Evolutionary conservation across 2,888 invertebrate species (phyloP), one percentile per base, ranked within the genome.

Genomic region (Mythimna impura): DNA sequence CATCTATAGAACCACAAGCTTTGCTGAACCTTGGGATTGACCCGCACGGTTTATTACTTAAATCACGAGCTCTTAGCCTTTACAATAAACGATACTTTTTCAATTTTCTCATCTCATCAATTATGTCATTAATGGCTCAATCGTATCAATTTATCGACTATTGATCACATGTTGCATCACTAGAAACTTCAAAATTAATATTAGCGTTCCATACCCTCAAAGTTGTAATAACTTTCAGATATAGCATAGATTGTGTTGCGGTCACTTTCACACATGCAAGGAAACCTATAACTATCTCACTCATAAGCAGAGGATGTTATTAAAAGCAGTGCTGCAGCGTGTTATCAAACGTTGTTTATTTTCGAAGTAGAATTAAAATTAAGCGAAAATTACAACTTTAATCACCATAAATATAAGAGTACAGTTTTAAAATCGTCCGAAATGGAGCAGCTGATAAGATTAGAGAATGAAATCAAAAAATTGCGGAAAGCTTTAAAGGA

Each of bases 391-490:
- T 64, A 20, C 10, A 47, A 57, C 76, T 69, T 62, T 60, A 66
- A 40, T 40, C 65, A 25, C 64, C 1, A 0, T 61, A 55, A 4
- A 1, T 50, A 0, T 14, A 78, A 40, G 72, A 40, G 10, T 57
- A 72, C n/a, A 60, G 63, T 66, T 47, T 52, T 9, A 43, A 62
- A 34, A 62, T 40, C 50, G 14, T 25, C 30, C 6, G 67, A 34
- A 76, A 94, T 95, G 94, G 92, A 94, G 61, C 84, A 86, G 43
- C 87, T 94, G 78, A 78, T 78, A 54, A 77, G 52, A 64, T 84
- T 96, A 77, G 94, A 96, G 82, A 86, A 91, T 58, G 97, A 97
- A 94, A 97, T 97, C 60, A 84, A 86, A 0, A 90, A 91, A 54
- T 90, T 97, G 58, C 96, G 96, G 75, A 91, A 90, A 81, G 84